A percentile compares a stretch with the other conserved stretches of the same genome.
Evolutionary conservation across 2,113 vertebrate genomes (phyloP).

Genomic region (Centropus bengalensis): DNA sequence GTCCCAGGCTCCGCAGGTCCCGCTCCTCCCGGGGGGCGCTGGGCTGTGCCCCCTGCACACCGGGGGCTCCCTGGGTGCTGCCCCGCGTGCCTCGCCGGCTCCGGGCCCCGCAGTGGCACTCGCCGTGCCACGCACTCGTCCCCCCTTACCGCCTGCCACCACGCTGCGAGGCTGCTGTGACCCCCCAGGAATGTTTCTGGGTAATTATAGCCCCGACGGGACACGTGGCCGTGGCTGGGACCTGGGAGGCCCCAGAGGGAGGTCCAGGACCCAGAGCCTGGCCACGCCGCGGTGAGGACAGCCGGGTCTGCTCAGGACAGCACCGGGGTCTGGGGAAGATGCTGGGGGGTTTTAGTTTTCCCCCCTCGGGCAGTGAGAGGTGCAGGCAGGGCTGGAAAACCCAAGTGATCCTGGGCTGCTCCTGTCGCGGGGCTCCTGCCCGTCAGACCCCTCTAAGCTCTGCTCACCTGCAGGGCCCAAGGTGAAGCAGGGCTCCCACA

Average conservation of each 20-base stretch:
- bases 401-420: accelerated
- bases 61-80: too few relatives aligned
- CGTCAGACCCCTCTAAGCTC: neutral
- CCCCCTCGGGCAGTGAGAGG: neutral
- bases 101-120: too few relatives aligned
- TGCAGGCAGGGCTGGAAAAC: neutral
- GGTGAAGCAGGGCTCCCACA: neutral
- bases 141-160: constrained; percentile 14
- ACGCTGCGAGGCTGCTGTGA: constrained; percentile 15
- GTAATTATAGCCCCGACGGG: constrained; percentile 15
- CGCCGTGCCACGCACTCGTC: neutral
- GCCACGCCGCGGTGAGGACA: neutral
- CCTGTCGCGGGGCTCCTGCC: neutral
- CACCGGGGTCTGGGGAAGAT: neutral
- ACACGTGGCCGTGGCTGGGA: neutral
- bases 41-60: neutral
- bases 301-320: neutral
- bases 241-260: neutral
- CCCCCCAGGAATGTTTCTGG: neutral
- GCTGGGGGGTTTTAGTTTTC: too few relatives aligned
- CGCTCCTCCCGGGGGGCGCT: too few relatives aligned
- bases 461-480: neutral
- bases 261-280: neutral
- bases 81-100: accelerated
- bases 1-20: too few relatives aligned